Evolutionary conservation across 2,797 vertebrate genomes (phyloP).

Genomic region (Danio albolineatus): DNA sequence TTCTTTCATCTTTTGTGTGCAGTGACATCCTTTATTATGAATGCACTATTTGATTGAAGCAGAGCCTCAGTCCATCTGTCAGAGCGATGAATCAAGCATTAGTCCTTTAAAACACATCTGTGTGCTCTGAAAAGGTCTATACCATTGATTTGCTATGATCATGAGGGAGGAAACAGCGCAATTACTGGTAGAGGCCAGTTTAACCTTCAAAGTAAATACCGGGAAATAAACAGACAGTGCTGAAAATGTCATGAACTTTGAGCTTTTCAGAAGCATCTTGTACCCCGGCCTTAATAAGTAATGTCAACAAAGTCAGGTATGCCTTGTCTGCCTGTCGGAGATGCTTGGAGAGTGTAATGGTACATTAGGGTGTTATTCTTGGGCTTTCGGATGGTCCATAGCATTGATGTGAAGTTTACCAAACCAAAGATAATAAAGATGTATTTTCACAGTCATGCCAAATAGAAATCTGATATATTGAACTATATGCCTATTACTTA

Average conservation of each 20-base stretch:
- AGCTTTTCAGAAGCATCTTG: conserved; percentile 71
- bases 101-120: conserved; percentile 41
- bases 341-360: background rate
- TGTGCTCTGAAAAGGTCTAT: conserved; percentile 55
- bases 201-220: conserved; percentile 83
- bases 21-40: conserved; percentile 16
- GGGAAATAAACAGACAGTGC: conserved; percentile 69
- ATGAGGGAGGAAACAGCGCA: conserved; percentile 61
- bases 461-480: too few relatives aligned
- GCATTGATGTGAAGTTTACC: background rate
- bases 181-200: conserved; percentile 71
- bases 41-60: conserved; percentile 29
- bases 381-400: background rate
- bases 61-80: conserved; percentile 36
- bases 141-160: conserved; percentile 63
- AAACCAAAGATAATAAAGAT: too few relatives aligned
- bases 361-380: conserved; percentile 12
- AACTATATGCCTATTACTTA: too few relatives aligned
- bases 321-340: background rate
- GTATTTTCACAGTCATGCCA: too few relatives aligned
- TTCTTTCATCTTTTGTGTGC: conserved; percentile 5
- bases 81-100: conserved; percentile 25
- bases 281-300: conserved; percentile 67
- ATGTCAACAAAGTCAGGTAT: conserved; percentile 64
- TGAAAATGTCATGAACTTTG: conserved; percentile 84